A percentile compares a stretch with the other conserved stretches of the same genome.
Evolutionary conservation across 92 coral and sea anemone species (phyloP).

Genomic region (Porites cylindrica): DNA sequence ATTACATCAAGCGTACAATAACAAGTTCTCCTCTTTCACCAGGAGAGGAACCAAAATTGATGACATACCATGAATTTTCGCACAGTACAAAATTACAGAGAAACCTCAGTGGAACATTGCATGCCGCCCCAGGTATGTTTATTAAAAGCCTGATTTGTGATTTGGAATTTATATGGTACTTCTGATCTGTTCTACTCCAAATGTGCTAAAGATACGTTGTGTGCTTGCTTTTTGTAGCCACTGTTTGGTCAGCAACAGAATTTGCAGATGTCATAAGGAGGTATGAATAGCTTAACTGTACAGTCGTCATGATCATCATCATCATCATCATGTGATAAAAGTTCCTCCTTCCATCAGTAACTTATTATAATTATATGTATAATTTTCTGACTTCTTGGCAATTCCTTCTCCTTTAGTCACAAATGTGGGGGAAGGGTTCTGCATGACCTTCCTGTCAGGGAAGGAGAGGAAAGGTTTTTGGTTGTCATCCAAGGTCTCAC

Average conservation of each 20-base stretch:
- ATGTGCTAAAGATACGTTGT: too few species aligned
- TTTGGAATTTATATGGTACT: too few species aligned
- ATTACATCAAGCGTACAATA: not conserved
- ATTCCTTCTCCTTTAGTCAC: conserved; percentile 27
- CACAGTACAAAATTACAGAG: not conserved
- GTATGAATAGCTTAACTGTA: conserved; percentile 2
- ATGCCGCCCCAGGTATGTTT: conserved; percentile 7
- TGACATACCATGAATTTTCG: conserved; percentile 45
- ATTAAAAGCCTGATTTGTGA: too few species aligned
- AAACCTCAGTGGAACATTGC: not conserved
- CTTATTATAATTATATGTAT: not conserved
- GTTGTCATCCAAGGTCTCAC: conserved; percentile 74
- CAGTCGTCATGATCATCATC: not conserved
- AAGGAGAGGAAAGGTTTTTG: conserved; percentile 38
- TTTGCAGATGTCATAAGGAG: conserved; percentile 61
- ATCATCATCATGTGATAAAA: too few species aligned
- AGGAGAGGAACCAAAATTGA: conserved; percentile 18
- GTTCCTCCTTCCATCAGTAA: too few species aligned
- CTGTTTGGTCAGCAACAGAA: conserved; percentile 68
- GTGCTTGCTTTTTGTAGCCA: not conserved
- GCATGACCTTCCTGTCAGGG: conserved; percentile 3
- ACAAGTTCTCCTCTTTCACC: not conserved
- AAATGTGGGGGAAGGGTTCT: conserved; percentile 34
- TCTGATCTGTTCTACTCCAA: too few species aligned
- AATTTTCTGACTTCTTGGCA: not conserved